Evolutionary conservation across 2,888 invertebrate species (phyloP).

Genomic region (Hydriomena furcata): DNA sequence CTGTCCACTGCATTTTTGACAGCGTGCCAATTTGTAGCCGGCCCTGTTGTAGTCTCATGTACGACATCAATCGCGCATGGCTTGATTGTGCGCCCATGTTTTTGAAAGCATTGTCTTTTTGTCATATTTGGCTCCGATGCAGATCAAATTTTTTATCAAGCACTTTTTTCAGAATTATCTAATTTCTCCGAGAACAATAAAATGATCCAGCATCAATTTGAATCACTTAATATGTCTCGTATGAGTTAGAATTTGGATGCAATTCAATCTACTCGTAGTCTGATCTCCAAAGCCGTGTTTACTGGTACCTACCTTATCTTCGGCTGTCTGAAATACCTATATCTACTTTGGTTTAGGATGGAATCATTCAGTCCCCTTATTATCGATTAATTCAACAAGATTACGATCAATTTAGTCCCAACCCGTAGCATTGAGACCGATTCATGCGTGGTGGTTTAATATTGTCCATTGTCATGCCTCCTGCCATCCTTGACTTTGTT

Average conservation of each 20-base stretch:
- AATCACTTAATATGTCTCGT: no score
- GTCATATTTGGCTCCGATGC: conserved; percentile 16
- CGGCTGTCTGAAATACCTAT: no score
- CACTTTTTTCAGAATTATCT: background rate
- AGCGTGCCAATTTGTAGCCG: conserved; percentile 67
- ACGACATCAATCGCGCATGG: conserved; percentile 33
- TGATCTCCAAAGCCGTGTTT: no score
- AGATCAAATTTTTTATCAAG: conserved; percentile 4
- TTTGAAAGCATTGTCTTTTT: conserved; percentile 22
- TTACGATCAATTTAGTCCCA: conserved; percentile 23
- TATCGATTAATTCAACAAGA: conserved; percentile 23
- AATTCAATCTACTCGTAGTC: no score
- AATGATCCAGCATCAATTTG: no score
- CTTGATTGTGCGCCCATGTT: conserved; percentile 31
- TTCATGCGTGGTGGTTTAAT: conserved; percentile 31
- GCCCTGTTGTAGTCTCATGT: conserved; percentile 44
- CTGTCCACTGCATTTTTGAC: conserved; percentile 69
- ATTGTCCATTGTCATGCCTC: conserved; percentile 34
- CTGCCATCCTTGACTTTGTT: conserved; percentile 40
- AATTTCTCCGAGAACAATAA: no score
- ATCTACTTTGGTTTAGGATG: no score
- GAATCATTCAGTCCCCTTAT: no score
- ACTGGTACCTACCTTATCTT: no score
- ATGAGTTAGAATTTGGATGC: no score
- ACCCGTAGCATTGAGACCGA: conserved; percentile 27